These are phyloP conservation scores for Spea multiplicata DNA, from an alignment of 2,113 vertebrate species.

Conservation along the genomic window DNA sequence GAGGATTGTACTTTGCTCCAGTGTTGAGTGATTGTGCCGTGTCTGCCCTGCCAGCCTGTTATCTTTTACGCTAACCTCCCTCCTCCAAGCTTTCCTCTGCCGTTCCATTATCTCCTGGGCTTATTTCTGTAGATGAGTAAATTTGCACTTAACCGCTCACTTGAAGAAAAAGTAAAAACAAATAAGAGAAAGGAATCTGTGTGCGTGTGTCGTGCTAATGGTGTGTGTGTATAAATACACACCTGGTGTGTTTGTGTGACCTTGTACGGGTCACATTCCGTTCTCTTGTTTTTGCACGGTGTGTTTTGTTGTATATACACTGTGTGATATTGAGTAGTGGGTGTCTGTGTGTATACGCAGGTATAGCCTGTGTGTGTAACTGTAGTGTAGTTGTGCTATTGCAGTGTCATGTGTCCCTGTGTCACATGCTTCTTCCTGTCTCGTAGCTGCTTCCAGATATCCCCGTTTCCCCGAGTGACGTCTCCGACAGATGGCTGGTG, in stretches of 20 bases:
- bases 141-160: background rate
- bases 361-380: too few relatives aligned
- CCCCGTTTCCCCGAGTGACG: constrained; percentile 4
- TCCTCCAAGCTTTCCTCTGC: background rate
- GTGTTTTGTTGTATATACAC: background rate
- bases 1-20: background rate
- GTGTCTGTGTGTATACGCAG: background rate
- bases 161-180: background rate
- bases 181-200: too few relatives aligned
- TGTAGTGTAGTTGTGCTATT: background rate
- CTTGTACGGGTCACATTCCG: constrained; percentile 23
- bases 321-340: background rate
- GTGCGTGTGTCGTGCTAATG: too few relatives aligned
- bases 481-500: constrained; percentile 19
- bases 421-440: background rate
- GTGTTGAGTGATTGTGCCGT: background rate
- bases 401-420: background rate
- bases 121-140: background rate
- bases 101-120: background rate
- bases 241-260: constrained; percentile 7
- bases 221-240: background rate
- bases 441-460: background rate
- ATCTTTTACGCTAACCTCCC: background rate
- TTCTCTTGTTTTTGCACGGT: background rate
- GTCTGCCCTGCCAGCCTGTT: background rate